Evolutionary conservation across 1,140 invertebrate species (phyloP).

Genomic region (Ruditapes philippinarum): DNA sequence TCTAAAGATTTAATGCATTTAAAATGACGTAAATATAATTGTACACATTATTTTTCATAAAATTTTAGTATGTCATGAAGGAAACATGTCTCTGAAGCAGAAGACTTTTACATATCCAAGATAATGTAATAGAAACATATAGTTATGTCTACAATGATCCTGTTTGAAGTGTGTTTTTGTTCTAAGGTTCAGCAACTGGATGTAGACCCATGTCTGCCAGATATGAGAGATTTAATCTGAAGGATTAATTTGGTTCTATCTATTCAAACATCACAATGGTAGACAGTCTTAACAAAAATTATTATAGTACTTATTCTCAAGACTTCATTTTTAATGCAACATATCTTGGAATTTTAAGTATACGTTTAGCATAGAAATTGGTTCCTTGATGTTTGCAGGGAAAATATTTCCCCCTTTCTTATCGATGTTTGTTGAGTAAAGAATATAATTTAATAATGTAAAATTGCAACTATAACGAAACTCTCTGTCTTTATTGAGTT

Average conservation of each 20-base stretch:
- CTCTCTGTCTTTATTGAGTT: too few species aligned
- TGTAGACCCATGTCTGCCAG: conserved; percentile 1
- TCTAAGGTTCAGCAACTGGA: not conserved
- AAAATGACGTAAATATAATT: conserved; percentile 15
- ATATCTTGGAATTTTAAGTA: not conserved
- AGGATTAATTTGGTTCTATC: not conserved
- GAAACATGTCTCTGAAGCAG: not conserved
- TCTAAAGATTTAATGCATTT: not conserved
- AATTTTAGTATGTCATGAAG: not conserved
- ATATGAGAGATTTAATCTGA: not conserved
- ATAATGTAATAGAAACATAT: not conserved
- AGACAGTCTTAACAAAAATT: not conserved
- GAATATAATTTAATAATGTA: too few species aligned
- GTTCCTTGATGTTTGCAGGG: not conserved
- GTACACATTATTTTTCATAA: not conserved
- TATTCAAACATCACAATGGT: not conserved
- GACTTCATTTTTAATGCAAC: not conserved
- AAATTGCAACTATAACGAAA: too few species aligned
- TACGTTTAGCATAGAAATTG: not conserved
- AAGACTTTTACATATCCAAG: not conserved
- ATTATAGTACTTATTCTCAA: not conserved
- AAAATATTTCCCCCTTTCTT: not conserved
- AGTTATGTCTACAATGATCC: not conserved
- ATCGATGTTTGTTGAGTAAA: not conserved
- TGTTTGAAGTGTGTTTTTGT: not conserved